Percentiles rank a stretch among this genome's conserved stretches.
These are phyloP conservation scores for Mohoua ochrocephala DNA, from an alignment of 2,113 vertebrate genomes.

Conservation along the genomic window DNA sequence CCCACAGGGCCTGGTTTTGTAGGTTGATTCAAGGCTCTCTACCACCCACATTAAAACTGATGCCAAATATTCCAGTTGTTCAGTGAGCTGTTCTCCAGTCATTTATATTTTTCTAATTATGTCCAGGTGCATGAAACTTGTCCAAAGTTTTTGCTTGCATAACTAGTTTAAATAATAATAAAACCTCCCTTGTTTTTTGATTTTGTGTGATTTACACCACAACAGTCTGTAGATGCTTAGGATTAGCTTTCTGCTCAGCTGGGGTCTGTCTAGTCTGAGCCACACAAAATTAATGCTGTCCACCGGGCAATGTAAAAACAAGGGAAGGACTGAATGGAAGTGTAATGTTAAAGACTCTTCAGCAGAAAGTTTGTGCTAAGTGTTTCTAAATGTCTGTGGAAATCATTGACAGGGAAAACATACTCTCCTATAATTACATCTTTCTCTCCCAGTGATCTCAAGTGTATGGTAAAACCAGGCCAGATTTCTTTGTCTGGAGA, in stretches of 20 bases:
- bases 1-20: neutral
- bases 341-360: neutral
- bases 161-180: constrained; percentile 24
- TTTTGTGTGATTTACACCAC: neutral
- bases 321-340: neutral
- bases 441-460: neutral
- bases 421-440: neutral
- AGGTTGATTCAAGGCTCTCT: neutral
- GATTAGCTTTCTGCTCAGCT: neutral
- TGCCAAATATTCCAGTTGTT: constrained; percentile 48
- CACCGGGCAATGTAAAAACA: neutral
- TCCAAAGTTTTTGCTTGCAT: constrained; percentile 39
- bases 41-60: constrained; percentile 14
- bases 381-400: neutral
- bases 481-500: neutral
- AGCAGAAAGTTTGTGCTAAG: neutral
- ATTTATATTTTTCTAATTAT: constrained; percentile 32
- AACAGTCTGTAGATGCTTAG: neutral
- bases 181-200: neutral
- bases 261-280: neutral
- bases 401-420: neutral
- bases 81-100: constrained; percentile 17
- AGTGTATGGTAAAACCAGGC: neutral
- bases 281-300: neutral
- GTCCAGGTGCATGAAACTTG: constrained; percentile 54